Evolutionary conservation across 2,888 invertebrate species (phyloP).

Genomic region (Neoscelio sp.): DNA sequence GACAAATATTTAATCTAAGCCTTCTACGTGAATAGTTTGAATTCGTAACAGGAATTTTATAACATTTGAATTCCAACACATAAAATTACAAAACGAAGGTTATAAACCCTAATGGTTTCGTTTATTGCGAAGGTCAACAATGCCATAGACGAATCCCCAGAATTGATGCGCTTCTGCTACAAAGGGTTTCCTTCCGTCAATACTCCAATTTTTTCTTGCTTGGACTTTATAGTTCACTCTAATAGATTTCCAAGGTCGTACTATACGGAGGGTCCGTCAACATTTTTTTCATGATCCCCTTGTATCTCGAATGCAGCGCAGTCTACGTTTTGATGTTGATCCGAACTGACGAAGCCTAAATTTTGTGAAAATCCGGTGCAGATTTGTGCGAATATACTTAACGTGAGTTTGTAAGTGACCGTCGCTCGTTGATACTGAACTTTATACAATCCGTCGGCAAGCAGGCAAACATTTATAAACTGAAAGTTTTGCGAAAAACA

Average conservation of each 20-base stretch:
- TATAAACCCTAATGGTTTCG: slow-evolving; percentile 38
- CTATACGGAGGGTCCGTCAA: slow-evolving; percentile 49
- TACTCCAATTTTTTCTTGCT: slow-evolving; percentile 67
- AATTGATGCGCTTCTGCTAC: slow-evolving; percentile 50
- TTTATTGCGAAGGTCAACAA: slow-evolving; percentile 53
- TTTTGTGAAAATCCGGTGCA: slow-evolving; percentile 19
- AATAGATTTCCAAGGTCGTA: slow-evolving; percentile 66
- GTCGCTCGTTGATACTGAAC: slow-evolving; percentile 19
- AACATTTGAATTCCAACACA: slow-evolving; percentile 40
- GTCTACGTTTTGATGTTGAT: slow-evolving; percentile 56
- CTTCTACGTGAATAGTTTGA: slow-evolving; percentile 15
- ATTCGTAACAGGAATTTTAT: slow-evolving; percentile 39
- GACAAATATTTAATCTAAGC: slow-evolving; percentile 7
- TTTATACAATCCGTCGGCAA: slow-evolving; percentile 17
- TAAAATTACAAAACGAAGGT: slow-evolving; percentile 46
- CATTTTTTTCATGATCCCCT: slow-evolving; percentile 47
- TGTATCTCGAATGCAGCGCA: slow-evolving; percentile 47
- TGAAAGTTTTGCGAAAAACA: background rate
- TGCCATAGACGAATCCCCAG: slow-evolving; percentile 36
- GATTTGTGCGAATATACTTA: background rate
- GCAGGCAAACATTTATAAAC: background rate
- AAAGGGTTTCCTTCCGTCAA: slow-evolving; percentile 69
- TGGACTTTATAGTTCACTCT: slow-evolving; percentile 60
- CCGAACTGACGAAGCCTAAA: slow-evolving; percentile 47
- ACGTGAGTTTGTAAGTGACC: slow-evolving; percentile 7